Conservation (phyloP, 2,113 vertebrate genomes). For the Mormyrus lacerda region DNA sequence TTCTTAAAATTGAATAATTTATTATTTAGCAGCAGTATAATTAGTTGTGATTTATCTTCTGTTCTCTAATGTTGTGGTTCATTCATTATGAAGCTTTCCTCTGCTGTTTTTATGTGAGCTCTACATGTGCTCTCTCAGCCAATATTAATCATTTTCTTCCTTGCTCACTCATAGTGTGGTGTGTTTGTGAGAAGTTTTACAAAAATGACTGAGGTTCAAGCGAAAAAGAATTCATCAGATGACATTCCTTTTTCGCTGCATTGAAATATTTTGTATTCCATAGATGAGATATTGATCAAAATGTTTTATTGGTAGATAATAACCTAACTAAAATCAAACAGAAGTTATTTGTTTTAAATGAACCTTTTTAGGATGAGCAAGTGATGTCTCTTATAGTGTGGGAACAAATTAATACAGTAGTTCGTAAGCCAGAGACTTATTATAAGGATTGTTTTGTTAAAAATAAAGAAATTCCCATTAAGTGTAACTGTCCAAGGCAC, state of each 20-base stretch:
- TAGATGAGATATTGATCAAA: background rate
- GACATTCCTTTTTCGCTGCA: background rate
- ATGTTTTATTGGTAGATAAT: background rate
- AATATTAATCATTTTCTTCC: background rate
- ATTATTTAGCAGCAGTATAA: background rate
- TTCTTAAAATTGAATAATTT: background rate
- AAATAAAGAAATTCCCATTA: background rate
- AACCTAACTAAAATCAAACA: too few relatives aligned
- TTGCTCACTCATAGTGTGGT: background rate
- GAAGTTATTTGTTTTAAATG: background rate
- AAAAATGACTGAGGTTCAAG: background rate
- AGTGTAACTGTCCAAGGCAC: background rate
- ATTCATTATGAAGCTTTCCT: background rate
- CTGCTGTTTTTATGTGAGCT: background rate
- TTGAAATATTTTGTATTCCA: background rate
- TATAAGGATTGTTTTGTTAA: background rate
- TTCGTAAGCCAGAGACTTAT: background rate
- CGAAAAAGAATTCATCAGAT: background rate
- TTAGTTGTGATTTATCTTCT: background rate
- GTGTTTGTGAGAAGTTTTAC: background rate
- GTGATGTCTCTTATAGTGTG: background rate
- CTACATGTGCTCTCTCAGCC: background rate
- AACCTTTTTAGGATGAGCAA: background rate
- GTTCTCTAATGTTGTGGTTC: background rate
- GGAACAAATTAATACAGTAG: background rate